These are phyloP conservation scores for Spilarctia lutea DNA, from an alignment of 2,888 invertebrate species.

Conservation along the genomic window DNA sequence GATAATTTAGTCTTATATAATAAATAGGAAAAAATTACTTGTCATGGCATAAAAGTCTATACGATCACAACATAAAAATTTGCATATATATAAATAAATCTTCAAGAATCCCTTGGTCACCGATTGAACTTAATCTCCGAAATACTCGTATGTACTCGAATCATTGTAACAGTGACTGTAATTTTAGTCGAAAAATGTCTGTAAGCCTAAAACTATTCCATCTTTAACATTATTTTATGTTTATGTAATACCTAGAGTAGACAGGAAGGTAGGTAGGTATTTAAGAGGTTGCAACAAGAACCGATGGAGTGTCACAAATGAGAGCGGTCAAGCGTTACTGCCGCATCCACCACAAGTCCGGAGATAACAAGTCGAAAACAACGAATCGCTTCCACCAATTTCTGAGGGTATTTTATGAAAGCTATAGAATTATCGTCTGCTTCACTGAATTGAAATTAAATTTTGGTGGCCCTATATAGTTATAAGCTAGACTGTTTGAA, in stretches of 20 bases:
- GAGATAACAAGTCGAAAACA: slow-evolving; percentile 57
- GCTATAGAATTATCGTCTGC: slow-evolving; percentile 27
- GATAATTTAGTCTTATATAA: no score
- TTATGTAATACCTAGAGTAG: not conserved
- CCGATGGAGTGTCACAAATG: slow-evolving; percentile 61
- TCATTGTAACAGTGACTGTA: not conserved
- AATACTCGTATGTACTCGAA: not conserved
- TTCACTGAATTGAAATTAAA: slow-evolving; percentile 25
- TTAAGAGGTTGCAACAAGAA: slow-evolving; percentile 16
- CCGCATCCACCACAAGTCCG: slow-evolving; percentile 62
- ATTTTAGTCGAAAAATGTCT: not conserved
- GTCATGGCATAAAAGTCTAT: no score
- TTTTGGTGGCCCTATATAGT: slow-evolving; percentile 13
- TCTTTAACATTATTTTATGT: not conserved
- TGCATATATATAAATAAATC: no score
- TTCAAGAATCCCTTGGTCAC: not conserved
- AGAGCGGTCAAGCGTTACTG: slow-evolving; percentile 57
- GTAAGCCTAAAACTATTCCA: not conserved
- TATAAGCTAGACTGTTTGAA: not conserved
- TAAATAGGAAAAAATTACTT: no score
- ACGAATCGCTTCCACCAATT: slow-evolving; percentile 38
- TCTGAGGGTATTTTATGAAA: slow-evolving; percentile 19
- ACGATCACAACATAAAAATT: no score
- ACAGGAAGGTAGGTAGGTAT: not conserved
- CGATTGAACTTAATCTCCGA: not conserved